Base-by-base conservation (phyloP, 2,888 invertebrate species). In the Altica lythri region DNA sequence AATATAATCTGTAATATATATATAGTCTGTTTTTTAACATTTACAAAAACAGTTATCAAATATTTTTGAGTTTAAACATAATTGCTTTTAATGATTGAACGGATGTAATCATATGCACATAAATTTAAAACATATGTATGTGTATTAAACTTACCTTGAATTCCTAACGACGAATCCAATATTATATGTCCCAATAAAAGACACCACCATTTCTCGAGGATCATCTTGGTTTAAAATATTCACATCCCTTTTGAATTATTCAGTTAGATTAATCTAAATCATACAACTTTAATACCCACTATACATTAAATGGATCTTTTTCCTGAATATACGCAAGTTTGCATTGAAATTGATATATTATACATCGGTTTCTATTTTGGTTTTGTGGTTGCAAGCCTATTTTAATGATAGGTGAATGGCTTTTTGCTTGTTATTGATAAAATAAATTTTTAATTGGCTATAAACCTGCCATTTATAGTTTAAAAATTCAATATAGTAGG, bases 171-270 rank as follows among this genome's bases (percentile, higher is more conserved):
- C 14, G 18, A 19, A 19, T 45, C 45, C 19, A 45, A 32, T 32
- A 32, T 12, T 10, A 29, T 32, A 18, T 45, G 19, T 45, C 30
- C 32, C 17, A 45, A 5, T n/a, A 45, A 2, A 30, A 45, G 30
- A 9, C 30, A 32, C 32, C 19, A 45, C 30, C 30, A 32, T 45
- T 34, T 45, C 8, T 45, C 10, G 32, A 18, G 17, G 12, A 32
- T 14, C 45, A 45, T 45, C 12, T 45, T 19, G 32, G 13, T 25
- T 22, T 10, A 22, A 40, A 40, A 40, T 40, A 40, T 40, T 40
- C 22, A 40, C 22, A 40, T 40, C 40, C 19, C 40, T 40, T n/a
- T 40, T 40, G 22, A 40, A 40, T 40, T 22, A 35, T 35, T 35
- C 38, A 22, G 38, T 18, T 10, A 38, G 9, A 38, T 38, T 38